Evolutionary conservation across 2,888 invertebrate genomes (phyloP).

Genomic region (Xestobium rufovillosum): DNA sequence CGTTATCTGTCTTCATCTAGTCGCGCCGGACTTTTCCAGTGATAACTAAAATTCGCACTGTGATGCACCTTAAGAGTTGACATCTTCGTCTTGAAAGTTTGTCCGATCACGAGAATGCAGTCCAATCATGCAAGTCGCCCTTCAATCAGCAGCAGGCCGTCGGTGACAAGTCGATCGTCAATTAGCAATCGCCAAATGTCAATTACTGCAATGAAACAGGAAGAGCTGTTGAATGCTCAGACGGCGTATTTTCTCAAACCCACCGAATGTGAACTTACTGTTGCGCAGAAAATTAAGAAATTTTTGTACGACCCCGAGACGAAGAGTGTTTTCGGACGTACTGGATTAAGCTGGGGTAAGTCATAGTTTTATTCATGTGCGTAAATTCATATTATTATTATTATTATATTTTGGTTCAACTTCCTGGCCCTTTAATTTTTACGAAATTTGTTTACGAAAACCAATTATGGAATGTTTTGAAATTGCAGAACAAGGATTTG

Average conservation of each 20-base stretch:
- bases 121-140: slow-evolving; percentile 16
- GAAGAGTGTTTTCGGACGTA: not conserved
- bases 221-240: slow-evolving; percentile 2
- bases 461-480: no score
- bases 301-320: not conserved
- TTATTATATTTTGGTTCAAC: no score
- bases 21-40: no score
- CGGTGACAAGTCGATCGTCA: slow-evolving; percentile 4
- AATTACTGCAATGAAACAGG: not conserved
- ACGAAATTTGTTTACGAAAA: no score
- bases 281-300: not conserved
- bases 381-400: slow-evolving; percentile 1
- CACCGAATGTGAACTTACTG: not conserved
- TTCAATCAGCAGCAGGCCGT: slow-evolving; percentile 4
- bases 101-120: no score
- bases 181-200: slow-evolving; percentile 1
- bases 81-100: no score
- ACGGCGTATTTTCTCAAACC: not conserved
- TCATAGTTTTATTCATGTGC: slow-evolving; percentile 1
- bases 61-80: no score
- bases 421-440: no score
- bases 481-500: no score
- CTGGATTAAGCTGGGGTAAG: not conserved
- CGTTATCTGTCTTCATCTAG: slow-evolving; percentile 1
- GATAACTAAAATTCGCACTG: no score